Evolutionary conservation across 2,888 invertebrate species (phyloP).

Genomic region (Caenorhabditis auriculariae): DNA sequence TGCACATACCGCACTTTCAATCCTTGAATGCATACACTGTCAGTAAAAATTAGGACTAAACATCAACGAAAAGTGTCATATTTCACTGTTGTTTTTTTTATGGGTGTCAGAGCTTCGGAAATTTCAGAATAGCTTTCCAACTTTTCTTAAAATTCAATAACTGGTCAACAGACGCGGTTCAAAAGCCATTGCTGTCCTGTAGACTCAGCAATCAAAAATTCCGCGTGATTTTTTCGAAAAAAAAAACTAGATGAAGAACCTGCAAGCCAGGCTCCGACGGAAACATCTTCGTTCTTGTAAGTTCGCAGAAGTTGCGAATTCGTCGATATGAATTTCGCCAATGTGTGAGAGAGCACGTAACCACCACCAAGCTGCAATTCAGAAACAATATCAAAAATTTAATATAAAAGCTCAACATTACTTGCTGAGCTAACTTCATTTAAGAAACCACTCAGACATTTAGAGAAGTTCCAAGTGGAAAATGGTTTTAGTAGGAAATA

Average conservation of each 20-base stretch:
- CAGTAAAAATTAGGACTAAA: too few relatives aligned
- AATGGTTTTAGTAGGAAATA: too few relatives aligned
- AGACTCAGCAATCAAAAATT: too few relatives aligned
- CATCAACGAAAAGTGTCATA: too few relatives aligned
- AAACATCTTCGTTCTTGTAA: slow-evolving; percentile 86
- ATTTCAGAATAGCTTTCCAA: too few relatives aligned
- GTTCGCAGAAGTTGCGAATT: slow-evolving; percentile 75
- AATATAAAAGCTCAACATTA: neutral
- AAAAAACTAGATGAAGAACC: too few relatives aligned
- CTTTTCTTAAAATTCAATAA: neutral
- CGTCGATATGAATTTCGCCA: slow-evolving; percentile 78
- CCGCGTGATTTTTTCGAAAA: too few relatives aligned
- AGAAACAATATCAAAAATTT: slow-evolving; percentile 1
- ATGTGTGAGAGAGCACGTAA: slow-evolving; percentile 81
- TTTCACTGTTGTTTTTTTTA: neutral
- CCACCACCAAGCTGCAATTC: slow-evolving; percentile 79
- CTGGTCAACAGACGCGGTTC: neutral
- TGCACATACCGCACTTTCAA: slow-evolving; percentile 80
- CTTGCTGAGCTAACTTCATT: too few relatives aligned
- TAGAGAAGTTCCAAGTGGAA: too few relatives aligned
- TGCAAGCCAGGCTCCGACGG: slow-evolving; percentile 89
- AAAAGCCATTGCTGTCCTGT: too few relatives aligned
- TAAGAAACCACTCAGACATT: too few relatives aligned
- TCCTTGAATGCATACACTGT: too few relatives aligned
- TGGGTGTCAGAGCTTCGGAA: neutral